A percentile compares a stretch with the other conserved stretches of the same genome.
These are phyloP conservation scores for Aethes cnicana DNA, from an alignment of 2,888 invertebrate genomes.

Conservation along the genomic window DNA sequence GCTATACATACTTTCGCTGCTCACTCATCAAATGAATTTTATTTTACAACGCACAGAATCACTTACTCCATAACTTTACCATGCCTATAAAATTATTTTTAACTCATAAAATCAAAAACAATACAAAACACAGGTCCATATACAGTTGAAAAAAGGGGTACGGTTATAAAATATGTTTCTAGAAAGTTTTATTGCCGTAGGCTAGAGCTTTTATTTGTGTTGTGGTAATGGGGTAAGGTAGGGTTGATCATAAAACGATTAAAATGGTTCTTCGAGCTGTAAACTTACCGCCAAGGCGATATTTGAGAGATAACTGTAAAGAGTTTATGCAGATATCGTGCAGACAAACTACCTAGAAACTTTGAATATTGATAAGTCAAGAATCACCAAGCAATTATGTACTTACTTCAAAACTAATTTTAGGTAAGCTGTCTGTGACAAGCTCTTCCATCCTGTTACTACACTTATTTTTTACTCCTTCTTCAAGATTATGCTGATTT, in stretches of 20 bases:
- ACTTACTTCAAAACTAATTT: too few species aligned
- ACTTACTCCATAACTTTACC: too few species aligned
- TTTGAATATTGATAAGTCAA: not conserved
- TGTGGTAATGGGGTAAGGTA: conserved; percentile 59
- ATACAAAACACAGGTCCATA: conserved; percentile 22
- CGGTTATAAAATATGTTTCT: conserved; percentile 60
- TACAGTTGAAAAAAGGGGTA: conserved; percentile 43
- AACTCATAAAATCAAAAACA: conserved; percentile 33
- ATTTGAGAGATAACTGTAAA: conserved; percentile 56
- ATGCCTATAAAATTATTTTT: too few species aligned
- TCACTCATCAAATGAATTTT: too few species aligned
- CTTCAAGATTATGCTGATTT: too few species aligned
- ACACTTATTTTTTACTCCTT: too few species aligned
- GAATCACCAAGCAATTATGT: not conserved
- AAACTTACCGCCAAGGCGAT: conserved; percentile 52
- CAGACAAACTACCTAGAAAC: too few species aligned
- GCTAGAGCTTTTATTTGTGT: conserved; percentile 20
- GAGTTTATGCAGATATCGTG: conserved; percentile 5
- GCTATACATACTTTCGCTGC: too few species aligned
- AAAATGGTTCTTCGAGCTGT: conserved; percentile 44
- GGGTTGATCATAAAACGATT: conserved; percentile 66
- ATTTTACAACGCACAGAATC: too few species aligned
- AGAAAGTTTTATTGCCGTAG: conserved; percentile 70
- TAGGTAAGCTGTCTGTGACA: too few species aligned
- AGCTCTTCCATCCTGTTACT: too few species aligned